These are phyloP conservation scores for Macropodus opercularis DNA, from an alignment of 2,797 vertebrate genomes.

Conservation along the genomic window DNA sequence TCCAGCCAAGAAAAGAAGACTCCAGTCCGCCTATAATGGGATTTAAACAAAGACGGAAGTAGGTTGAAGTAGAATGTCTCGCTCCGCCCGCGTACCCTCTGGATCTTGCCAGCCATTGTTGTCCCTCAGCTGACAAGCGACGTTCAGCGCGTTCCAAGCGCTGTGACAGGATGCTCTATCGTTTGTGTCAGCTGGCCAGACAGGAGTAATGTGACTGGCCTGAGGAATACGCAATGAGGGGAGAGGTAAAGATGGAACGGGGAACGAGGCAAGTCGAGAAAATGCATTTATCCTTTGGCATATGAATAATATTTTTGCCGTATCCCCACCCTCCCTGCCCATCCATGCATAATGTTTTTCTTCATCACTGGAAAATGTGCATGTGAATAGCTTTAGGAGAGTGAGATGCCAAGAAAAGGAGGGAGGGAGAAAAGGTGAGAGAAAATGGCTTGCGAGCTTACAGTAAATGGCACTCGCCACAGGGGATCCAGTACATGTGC, in stretches of 20 bases:
- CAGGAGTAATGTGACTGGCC: constrained; percentile 61
- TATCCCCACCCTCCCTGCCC: not conserved
- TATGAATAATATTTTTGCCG: constrained; percentile 65
- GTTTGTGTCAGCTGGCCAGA: constrained; percentile 64
- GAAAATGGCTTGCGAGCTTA: constrained; percentile 28
- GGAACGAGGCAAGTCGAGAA: constrained; percentile 52
- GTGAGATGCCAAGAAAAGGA: constrained; percentile 21
- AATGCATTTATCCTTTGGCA: constrained; percentile 66
- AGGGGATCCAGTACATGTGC: constrained; percentile 3
- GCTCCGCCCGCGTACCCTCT: constrained; percentile 15
- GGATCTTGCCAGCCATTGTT: constrained; percentile 61
- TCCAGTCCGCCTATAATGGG: constrained; percentile 50
- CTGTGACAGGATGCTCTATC: constrained; percentile 62
- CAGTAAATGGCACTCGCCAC: constrained; percentile 38
- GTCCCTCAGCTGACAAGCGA: constrained; percentile 62
- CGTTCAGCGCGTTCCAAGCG: constrained; percentile 63
- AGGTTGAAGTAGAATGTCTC: constrained; percentile 38
- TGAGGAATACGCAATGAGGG: constrained; percentile 59
- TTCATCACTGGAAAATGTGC: constrained; percentile 59
- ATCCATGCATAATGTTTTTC: constrained; percentile 62
- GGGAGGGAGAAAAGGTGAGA: constrained; percentile 6
- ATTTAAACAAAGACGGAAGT: constrained; percentile 67
- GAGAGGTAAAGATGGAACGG: constrained; percentile 25
- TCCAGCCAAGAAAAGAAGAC: constrained; percentile 43
- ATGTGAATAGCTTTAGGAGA: constrained; percentile 43